phyloP scores from a whole-genome alignment of 2,797 vertebrate species.

The Chaetodon trifasciatus region DNA sequence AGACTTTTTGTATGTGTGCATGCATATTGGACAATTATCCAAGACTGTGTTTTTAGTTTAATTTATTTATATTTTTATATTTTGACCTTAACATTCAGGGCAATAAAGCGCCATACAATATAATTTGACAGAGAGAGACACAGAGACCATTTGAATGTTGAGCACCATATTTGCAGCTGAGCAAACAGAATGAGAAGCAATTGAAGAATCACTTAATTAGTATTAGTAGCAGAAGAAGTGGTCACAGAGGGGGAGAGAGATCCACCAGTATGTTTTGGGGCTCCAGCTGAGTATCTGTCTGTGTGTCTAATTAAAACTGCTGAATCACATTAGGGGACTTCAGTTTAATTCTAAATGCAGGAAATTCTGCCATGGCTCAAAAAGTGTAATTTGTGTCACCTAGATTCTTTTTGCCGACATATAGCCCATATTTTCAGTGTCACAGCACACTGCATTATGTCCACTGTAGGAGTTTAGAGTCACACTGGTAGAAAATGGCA shows the following conservation, averaged over 20 bases:
- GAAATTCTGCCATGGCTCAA: slow-evolving; percentile 28
- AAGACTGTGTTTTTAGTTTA: not conserved
- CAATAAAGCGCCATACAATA: not conserved
- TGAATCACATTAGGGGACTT: slow-evolving; percentile 56
- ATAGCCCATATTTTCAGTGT: not conserved
- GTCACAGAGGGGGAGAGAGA: slow-evolving; percentile 40
- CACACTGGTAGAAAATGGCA: not conserved
- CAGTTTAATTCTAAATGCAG: slow-evolving; percentile 15
- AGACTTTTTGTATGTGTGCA: not conserved
- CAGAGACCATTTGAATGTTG: slow-evolving; percentile 21
- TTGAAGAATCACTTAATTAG: slow-evolving; percentile 65
- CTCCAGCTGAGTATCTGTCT: slow-evolving; percentile 56
- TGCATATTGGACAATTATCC: not conserved
- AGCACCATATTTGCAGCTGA: slow-evolving; percentile 42
- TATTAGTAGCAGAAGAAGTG: slow-evolving; percentile 51
- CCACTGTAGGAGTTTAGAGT: not conserved
- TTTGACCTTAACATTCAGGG: not conserved
- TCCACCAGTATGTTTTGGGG: slow-evolving; percentile 25
- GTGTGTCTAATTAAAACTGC: slow-evolving; percentile 66
- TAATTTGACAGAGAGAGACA: slow-evolving; percentile 19
- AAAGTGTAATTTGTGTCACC: not conserved
- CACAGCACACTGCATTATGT: not conserved
- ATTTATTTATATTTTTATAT: not conserved
- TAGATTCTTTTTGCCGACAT: not conserved
- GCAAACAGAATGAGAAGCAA: slow-evolving; percentile 51